Evolutionary conservation across 2,888 invertebrate genomes (phyloP).

Genomic region (Saturnia pavonia): DNA sequence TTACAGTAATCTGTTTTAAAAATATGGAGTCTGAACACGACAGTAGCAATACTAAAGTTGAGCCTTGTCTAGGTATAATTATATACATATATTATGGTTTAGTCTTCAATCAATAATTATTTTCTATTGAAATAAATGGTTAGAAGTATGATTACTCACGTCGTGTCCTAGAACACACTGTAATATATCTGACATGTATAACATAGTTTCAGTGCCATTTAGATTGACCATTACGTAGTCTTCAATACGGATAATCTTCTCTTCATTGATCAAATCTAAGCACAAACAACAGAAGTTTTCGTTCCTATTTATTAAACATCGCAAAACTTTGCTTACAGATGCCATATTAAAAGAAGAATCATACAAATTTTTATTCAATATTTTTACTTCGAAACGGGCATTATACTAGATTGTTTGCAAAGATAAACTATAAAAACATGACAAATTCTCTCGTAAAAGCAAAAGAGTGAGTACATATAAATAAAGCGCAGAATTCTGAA

Average conservation of each 20-base stretch:
- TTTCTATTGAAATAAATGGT: not conserved
- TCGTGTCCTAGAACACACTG: slow-evolving; percentile 45
- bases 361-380: not conserved
- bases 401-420: not conserved
- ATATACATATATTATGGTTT: too few relatives aligned
- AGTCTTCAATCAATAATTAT: not conserved
- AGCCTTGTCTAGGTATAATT: too few relatives aligned
- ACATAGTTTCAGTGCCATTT: slow-evolving; percentile 34
- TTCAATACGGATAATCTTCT: slow-evolving; percentile 40
- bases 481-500: too few relatives aligned
- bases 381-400: not conserved
- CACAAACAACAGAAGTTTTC: slow-evolving; percentile 61
- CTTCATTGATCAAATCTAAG: slow-evolving; percentile 38
- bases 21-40: too few relatives aligned
- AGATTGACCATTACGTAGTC: slow-evolving; percentile 50
- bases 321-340: slow-evolving; percentile 39
- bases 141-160: slow-evolving; percentile 39
- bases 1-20: too few relatives aligned
- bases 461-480: too few relatives aligned
- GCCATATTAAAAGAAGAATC: slow-evolving; percentile 33
- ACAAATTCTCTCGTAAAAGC: too few relatives aligned
- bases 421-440: not conserved
- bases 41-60: too few relatives aligned
- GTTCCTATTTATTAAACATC: slow-evolving; percentile 46
- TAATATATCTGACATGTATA: slow-evolving; percentile 51